A percentile compares a stretch with the other conserved stretches of the same genome.
These are phyloP conservation scores for Lottia scabra DNA, from an alignment of 2,888 invertebrate genomes.

Conservation along the genomic window DNA sequence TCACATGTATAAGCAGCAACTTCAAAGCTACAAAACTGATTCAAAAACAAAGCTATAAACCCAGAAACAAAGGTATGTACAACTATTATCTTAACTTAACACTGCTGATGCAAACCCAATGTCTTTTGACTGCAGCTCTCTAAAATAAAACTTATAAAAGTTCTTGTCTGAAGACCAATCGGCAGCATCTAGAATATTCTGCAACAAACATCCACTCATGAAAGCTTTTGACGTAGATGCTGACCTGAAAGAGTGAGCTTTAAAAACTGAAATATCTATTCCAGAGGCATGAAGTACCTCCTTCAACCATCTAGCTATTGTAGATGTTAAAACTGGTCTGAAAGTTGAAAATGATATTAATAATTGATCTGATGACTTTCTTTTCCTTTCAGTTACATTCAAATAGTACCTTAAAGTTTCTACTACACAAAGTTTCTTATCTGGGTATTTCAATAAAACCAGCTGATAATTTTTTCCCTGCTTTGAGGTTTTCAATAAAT, in stretches of 20 bases:
- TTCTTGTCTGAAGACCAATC: constrained; percentile 20
- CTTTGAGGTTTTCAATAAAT: constrained; percentile 22
- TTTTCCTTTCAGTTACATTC: not conserved
- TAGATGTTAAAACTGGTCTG: not conserved
- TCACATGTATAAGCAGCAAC: constrained; percentile 16
- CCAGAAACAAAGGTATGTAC: not conserved
- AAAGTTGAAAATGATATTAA: not conserved
- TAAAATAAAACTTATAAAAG: constrained; percentile 12
- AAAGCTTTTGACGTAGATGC: not conserved
- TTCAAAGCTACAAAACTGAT: constrained; percentile 11
- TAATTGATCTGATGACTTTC: not conserved
- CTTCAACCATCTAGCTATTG: not conserved
- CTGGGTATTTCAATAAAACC: constrained; percentile 6
- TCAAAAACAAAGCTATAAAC: not conserved
- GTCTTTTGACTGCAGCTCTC: not conserved
- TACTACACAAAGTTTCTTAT: constrained; percentile 20
- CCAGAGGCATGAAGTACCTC: constrained; percentile 7
- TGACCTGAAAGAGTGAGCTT: constrained; percentile 20
- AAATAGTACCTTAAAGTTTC: not conserved
- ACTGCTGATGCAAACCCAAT: too few species aligned
- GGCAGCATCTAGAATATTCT: constrained; percentile 8
- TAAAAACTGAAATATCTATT: constrained; percentile 14
- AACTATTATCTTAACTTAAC: too few species aligned
- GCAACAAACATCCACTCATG: not conserved
- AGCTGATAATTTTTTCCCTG: constrained; percentile 7